Evolutionary conservation across 2,888 invertebrate species (phyloP).

Genomic region (Cephus rjabovi): DNA sequence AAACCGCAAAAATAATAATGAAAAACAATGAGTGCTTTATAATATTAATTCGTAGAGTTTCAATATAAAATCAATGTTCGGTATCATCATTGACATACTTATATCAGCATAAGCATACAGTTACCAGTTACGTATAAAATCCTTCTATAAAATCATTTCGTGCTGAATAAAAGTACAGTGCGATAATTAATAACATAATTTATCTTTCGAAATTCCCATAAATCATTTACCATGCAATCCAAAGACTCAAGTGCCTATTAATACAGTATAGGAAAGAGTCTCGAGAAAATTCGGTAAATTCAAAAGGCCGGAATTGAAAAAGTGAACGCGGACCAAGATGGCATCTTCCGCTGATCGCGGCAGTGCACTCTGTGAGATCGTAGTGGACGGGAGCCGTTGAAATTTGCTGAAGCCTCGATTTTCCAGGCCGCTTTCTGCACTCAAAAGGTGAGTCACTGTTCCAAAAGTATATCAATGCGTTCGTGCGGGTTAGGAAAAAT

Average conservation of each 20-base stretch:
- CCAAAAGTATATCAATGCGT: constrained; percentile 8
- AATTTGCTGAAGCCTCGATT: constrained; percentile 61
- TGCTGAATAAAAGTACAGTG: background rate
- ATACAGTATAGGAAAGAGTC: background rate
- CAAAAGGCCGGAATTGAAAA: constrained; percentile 27
- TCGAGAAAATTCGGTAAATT: background rate
- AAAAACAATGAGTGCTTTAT: background rate
- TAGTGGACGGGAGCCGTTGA: constrained; percentile 63
- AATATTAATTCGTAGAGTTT: background rate
- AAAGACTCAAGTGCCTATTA: background rate
- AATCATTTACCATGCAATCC: background rate
- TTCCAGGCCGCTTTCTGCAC: constrained; percentile 62
- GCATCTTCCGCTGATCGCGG: constrained; percentile 60
- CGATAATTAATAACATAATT: background rate
- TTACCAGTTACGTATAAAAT: background rate
- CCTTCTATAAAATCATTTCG: background rate
- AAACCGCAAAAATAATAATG: background rate
- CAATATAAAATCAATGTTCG: background rate
- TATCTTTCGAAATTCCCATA: background rate
- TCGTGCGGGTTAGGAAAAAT: background rate
- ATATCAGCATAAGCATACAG: too few relatives aligned
- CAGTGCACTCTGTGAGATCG: constrained; percentile 64
- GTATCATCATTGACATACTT: background rate
- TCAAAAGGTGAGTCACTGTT: constrained; percentile 56
- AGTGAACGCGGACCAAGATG: constrained; percentile 48